phyloP scores from a whole-genome alignment of 1,140 invertebrate species.

The Ceratitis capitata region DNA sequence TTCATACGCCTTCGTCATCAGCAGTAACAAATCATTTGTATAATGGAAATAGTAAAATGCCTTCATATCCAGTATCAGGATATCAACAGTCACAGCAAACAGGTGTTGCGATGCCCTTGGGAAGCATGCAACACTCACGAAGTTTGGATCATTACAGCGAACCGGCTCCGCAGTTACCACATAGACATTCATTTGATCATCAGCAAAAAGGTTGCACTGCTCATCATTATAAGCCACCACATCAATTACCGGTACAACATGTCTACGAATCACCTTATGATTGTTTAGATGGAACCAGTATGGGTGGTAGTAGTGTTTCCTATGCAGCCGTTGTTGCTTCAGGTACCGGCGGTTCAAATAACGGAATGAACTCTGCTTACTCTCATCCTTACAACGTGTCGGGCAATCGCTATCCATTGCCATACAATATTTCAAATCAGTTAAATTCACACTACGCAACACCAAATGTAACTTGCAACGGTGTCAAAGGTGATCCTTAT shows the following conservation, averaged over 20 bases:
- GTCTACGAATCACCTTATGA: constrained; percentile 61
- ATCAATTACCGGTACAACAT: constrained; percentile 38
- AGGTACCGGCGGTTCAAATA: constrained; percentile 41
- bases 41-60: constrained; percentile 44
- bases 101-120: not conserved
- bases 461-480: constrained; percentile 44
- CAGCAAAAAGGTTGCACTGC: constrained; percentile 53
- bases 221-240: constrained; percentile 45
- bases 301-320: constrained; percentile 57
- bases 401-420: constrained; percentile 62
- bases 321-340: constrained; percentile 55
- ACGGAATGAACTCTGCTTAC: constrained; percentile 39
- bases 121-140: constrained; percentile 59
- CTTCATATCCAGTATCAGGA: not conserved
- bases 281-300: constrained; percentile 56
- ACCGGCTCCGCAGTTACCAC: constrained; percentile 52
- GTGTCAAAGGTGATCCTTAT: constrained; percentile 40
- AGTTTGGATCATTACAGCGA: constrained; percentile 64
- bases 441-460: constrained; percentile 55
- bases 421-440: constrained; percentile 62
- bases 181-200: constrained; percentile 64
- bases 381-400: constrained; percentile 59
- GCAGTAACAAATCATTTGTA: constrained; percentile 5
- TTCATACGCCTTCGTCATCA: constrained; percentile 47
- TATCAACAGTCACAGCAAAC: constrained; percentile 1